These are phyloP conservation scores for Nothura maculosa DNA, from an alignment of 2,797 vertebrate genomes.

Conservation along the genomic window DNA sequence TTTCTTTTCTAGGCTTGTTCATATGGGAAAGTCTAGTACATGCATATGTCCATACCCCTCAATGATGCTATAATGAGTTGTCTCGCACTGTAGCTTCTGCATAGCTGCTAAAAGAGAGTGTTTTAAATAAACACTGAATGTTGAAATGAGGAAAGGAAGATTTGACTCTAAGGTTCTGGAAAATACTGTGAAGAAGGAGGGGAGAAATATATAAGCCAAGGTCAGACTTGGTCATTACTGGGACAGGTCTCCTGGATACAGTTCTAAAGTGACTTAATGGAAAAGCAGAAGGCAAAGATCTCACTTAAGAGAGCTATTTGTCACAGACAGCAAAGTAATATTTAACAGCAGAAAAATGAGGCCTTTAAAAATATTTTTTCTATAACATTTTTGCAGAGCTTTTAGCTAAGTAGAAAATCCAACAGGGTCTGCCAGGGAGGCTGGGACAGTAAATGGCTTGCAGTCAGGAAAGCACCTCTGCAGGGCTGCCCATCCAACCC, in stretches of 20 bases:
- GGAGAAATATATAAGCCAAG: not conserved
- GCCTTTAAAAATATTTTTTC: not conserved
- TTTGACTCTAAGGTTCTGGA: not conserved
- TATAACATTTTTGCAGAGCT: not conserved
- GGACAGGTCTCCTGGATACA: not conserved
- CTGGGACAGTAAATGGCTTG: not conserved
- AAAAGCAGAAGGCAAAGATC: not conserved
- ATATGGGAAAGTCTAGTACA: not conserved
- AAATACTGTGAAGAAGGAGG: not conserved
- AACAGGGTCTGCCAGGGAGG: not conserved
- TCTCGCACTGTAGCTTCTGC: not conserved
- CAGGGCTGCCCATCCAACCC: accelerated
- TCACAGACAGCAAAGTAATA: not conserved
- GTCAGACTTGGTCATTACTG: not conserved
- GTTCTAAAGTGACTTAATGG: not conserved
- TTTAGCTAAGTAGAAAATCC: not conserved
- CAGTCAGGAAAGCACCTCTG: not conserved
- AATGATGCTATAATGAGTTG: not conserved
- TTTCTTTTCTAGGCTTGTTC: not conserved
- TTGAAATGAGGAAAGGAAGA: not conserved
- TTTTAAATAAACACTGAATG: constrained; percentile 20
- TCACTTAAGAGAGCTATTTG: not conserved
- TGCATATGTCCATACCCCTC: not conserved
- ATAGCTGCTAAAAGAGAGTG: not conserved
- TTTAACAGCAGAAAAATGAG: not conserved